Evolutionary conservation across 2,113 vertebrate genomes (phyloP).

Genomic region (Ginglymostoma cirratum): DNA sequence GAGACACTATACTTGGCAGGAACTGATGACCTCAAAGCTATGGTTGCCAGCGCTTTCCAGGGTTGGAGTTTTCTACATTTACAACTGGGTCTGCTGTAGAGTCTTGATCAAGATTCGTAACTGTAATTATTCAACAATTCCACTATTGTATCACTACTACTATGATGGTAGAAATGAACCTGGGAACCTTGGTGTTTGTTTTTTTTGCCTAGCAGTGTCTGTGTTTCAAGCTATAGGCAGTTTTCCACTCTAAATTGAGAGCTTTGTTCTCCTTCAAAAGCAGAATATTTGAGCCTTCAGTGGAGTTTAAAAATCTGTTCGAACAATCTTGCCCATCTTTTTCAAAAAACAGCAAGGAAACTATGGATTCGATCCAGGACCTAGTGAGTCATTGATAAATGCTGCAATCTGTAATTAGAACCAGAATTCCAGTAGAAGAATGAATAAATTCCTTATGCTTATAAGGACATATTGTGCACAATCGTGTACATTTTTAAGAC

Average conservation of each 20-base stretch:
- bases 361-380: background rate
- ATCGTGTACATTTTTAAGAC: background rate
- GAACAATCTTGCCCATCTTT: background rate
- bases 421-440: background rate
- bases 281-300: background rate
- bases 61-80: background rate
- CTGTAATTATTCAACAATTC: background rate
- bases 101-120: background rate
- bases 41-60: background rate
- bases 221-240: background rate
- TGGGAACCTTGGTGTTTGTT: background rate
- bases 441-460: background rate
- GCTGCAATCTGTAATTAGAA: background rate
- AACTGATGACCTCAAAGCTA: background rate
- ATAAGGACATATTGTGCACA: background rate
- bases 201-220: background rate
- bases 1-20: background rate
- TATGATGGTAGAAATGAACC: background rate
- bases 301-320: background rate
- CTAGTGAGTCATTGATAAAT: background rate
- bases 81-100: background rate
- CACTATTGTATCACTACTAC: background rate
- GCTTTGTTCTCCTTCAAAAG: background rate
- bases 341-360: background rate
- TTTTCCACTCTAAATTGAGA: background rate